A percentile compares a stretch with the other conserved stretches of the same genome.
Conservation (phyloP, 2,888 invertebrate species). For the Tinea pellionella region DNA sequence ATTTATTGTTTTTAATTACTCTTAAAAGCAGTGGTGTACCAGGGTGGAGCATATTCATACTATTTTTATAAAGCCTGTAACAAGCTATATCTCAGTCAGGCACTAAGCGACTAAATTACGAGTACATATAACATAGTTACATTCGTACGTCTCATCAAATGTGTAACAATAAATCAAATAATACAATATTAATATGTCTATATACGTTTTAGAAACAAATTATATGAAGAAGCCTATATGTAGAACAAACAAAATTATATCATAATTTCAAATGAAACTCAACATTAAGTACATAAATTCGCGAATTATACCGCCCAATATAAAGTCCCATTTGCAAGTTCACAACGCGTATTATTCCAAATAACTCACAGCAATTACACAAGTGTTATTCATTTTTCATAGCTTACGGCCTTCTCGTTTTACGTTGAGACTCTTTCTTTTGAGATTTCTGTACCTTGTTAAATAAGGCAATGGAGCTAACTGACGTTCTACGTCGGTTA, state of each 20-base stretch:
- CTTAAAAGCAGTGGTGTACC: too few relatives aligned
- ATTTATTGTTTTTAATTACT: too few relatives aligned
- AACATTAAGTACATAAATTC: background rate
- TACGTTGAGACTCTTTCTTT: background rate
- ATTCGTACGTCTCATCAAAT: too few relatives aligned
- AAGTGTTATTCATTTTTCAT: constrained; percentile 7
- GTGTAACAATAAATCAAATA: too few relatives aligned
- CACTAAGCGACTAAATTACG: too few relatives aligned
- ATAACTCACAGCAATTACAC: constrained; percentile 1
- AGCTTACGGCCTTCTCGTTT: background rate
- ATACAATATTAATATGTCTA: too few relatives aligned
- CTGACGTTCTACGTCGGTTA: constrained; percentile 29
- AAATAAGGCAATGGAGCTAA: constrained; percentile 35
- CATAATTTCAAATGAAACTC: background rate
- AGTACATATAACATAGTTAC: too few relatives aligned
- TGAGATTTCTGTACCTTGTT: constrained; percentile 21
- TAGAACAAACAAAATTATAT: background rate
- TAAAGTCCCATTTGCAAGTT: background rate
- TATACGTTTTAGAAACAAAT: too few relatives aligned
- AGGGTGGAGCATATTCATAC: too few relatives aligned
- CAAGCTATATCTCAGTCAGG: too few relatives aligned
- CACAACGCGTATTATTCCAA: background rate
- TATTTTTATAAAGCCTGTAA: too few relatives aligned
- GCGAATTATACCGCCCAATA: background rate
- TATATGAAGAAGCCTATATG: too few relatives aligned